Evolutionary conservation across 1,140 invertebrate species (phyloP).

Genomic region (Rhopalosiphum padi): DNA sequence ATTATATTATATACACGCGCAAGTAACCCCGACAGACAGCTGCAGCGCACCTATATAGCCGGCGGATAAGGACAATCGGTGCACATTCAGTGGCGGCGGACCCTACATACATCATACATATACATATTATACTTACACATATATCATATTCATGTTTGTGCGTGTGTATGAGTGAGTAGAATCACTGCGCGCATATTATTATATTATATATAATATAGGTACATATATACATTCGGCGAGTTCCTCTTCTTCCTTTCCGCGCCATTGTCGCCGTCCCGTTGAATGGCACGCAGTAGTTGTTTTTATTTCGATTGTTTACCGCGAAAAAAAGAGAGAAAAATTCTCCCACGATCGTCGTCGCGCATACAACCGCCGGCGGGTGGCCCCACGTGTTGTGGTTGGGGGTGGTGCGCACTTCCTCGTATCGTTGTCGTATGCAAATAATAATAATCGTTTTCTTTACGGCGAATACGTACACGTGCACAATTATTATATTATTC

Average conservation of each 20-base stretch:
- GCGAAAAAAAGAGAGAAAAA: not conserved
- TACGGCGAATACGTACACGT: not conserved
- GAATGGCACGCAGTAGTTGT: not conserved
- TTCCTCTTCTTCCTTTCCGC: not conserved
- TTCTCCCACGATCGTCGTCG: conserved; percentile 13
- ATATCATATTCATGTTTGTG: not conserved
- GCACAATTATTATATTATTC: not conserved
- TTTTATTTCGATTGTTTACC: conserved; percentile 42
- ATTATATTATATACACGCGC: not conserved
- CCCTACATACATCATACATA: not conserved
- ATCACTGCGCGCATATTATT: not conserved
- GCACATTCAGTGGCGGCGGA: not conserved
- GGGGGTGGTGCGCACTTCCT: conserved; percentile 7
- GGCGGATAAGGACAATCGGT: not conserved
- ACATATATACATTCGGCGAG: not conserved
- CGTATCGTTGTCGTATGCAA: not conserved
- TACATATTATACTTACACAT: not conserved
- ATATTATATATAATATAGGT: not conserved
- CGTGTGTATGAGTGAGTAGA: not conserved
- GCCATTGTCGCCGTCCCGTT: not conserved
- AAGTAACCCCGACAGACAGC: not conserved
- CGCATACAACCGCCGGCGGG: not conserved
- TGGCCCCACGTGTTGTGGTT: not conserved
- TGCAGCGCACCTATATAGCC: conserved; percentile 1
- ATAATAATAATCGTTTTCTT: not conserved